Base-by-base conservation (phyloP, 2,797 vertebrate genomes). In the Hybognathus amarus region DNA sequence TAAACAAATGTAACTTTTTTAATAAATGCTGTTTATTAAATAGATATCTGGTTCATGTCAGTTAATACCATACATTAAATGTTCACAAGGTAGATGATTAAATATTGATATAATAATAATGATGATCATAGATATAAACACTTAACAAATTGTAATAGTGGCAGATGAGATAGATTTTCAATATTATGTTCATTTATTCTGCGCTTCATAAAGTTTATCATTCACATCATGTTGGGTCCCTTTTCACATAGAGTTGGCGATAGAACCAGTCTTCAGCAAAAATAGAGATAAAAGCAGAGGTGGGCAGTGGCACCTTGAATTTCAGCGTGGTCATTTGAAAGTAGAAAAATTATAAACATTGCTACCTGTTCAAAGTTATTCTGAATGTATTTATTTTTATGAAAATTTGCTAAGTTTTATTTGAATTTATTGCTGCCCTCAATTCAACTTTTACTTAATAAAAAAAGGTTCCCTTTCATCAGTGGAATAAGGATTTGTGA, bases 121-220 rank as follows among this genome's bases (percentile, higher is more conserved):
- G n/a, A n/a, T n/a, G n/a, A n/a, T n/a, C n/a, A n/a, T n/a, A n/a
- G n/a, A n/a, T n/a, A n/a, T n/a, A 54, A 54, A 56, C n/a, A 40
- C 18, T 27, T 56, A 2, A 61, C n/a, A 61, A 42, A 63, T 11
- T n/a, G 2, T 12, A 73, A n/a, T 12, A 68, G 6, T 17, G 10
- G 36, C 33, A 79, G 30, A 9, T 59, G n/a, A 59, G 27, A 50
- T 17, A 3, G 52, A 56, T n/a, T 38, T 56, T 59, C 6, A 71
- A 59, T n/a, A 45, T 56, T 11, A 70, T 80, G n/a, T n/a, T n/a
- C n/a, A n/a, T n/a, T n/a, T n/a, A n/a, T 70, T 40, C 4, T 38
- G 15, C 7, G 27, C 54, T 79, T 64, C 17, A 77, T 20, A 76
- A 27, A n/a, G 20, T 42, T 77, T 77, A n/a, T n/a, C n/a, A 30